These are phyloP conservation scores for Saccopteryx bilineata DNA, from an alignment of 2,113 vertebrate species.

Conservation along the genomic window DNA sequence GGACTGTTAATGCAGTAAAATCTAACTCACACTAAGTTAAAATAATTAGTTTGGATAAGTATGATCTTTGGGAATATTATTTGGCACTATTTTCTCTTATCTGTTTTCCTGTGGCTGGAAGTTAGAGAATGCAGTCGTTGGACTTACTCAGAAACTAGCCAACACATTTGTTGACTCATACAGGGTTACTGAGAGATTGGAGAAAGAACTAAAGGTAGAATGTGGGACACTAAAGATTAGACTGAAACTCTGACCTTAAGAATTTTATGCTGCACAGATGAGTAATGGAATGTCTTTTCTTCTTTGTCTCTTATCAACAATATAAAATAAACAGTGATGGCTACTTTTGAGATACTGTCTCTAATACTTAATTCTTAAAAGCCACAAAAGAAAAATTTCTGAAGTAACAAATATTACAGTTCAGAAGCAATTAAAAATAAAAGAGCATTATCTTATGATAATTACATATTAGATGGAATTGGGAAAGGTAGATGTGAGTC, in stretches of 20 bases:
- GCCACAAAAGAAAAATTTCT: background rate
- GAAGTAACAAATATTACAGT: background rate
- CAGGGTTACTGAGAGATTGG: background rate
- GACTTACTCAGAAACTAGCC: background rate
- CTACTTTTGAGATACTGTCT: background rate
- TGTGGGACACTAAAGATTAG: background rate
- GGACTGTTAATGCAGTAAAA: background rate
- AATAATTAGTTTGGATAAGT: slow-evolving; percentile 35
- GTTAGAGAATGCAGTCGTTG: background rate
- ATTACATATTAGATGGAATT: background rate
- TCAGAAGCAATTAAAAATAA: slow-evolving; percentile 3
- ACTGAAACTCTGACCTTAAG: background rate
- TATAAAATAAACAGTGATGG: background rate
- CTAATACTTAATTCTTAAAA: slow-evolving; percentile 36
- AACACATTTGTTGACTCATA: background rate
- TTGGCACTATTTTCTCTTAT: background rate
- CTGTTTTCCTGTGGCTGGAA: background rate
- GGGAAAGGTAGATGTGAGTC: background rate
- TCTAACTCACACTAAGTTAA: background rate
- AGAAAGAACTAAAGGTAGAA: background rate
- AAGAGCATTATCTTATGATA: background rate
- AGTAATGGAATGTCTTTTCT: background rate
- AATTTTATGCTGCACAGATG: background rate
- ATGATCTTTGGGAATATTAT: background rate
- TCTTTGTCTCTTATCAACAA: background rate